Conservation (phyloP, 2,113 vertebrate genomes). For the Tinamus guttatus region DNA sequence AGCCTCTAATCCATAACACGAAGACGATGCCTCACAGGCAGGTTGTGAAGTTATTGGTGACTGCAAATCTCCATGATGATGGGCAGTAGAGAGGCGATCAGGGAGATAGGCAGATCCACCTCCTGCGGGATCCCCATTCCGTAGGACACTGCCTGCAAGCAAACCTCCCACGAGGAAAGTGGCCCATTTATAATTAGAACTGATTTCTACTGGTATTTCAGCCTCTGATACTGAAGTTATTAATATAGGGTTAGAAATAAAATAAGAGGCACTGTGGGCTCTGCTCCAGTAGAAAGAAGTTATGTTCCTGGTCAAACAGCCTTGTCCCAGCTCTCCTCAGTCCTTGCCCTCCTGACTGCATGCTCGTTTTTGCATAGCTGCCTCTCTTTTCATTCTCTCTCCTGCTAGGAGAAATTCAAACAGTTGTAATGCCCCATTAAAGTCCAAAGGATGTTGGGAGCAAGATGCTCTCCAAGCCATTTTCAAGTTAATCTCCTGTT, state of each 20-base stretch:
- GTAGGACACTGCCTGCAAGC: background rate
- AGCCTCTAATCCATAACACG: conserved; percentile 22
- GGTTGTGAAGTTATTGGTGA: background rate
- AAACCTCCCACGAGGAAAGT: background rate
- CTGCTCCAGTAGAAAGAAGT: background rate
- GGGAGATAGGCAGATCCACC: background rate
- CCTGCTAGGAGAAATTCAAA: background rate
- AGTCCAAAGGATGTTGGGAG: background rate
- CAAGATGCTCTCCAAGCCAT: background rate
- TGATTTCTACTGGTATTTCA: background rate
- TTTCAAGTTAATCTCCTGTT: background rate
- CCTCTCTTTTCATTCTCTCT: background rate
- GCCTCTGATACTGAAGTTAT: background rate
- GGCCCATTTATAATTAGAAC: background rate
- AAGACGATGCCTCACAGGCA: conserved; percentile 32
- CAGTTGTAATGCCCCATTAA: background rate
- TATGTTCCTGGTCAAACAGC: background rate
- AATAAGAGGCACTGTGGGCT: background rate
- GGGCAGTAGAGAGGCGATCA: background rate
- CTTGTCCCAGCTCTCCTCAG: background rate
- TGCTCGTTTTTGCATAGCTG: background rate
- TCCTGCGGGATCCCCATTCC: background rate
- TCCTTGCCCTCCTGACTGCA: background rate
- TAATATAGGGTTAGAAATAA: background rate
- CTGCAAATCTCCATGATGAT: background rate